phyloP scores from a whole-genome alignment of 2,113 vertebrate genomes.

The Toxostoma redivivum region DNA sequence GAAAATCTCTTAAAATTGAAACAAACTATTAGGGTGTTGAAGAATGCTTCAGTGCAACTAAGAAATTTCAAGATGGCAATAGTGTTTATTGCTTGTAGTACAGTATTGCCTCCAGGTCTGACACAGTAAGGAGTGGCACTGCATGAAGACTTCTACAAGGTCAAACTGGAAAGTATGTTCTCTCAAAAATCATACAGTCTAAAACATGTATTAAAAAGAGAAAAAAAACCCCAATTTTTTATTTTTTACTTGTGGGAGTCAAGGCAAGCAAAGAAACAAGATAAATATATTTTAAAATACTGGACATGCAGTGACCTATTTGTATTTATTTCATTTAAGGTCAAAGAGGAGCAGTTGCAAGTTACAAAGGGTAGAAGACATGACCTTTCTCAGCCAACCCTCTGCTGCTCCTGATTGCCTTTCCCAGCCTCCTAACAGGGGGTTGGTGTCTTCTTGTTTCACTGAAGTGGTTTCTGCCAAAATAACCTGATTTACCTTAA shows the following conservation, averaged over 20 bases:
- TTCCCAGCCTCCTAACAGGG: not conserved
- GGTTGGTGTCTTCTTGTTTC: not conserved
- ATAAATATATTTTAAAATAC: not conserved
- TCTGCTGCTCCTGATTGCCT: not conserved
- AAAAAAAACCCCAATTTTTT: not conserved
- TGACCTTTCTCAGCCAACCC: not conserved
- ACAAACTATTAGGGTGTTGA: not conserved
- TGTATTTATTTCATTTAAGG: not conserved
- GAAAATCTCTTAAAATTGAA: not conserved
- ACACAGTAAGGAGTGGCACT: not conserved
- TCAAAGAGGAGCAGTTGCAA: not conserved
- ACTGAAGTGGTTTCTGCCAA: not conserved
- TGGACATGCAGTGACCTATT: not conserved
- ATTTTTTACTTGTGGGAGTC: not conserved
- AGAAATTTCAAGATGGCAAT: not conserved
- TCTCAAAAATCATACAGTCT: not conserved
- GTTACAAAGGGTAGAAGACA: not conserved
- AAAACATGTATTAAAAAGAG: not conserved
- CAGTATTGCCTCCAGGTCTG: not conserved
- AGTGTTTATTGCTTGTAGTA: not conserved
- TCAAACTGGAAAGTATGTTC: not conserved
- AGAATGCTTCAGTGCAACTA: not conserved
- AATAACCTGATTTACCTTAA: not conserved
- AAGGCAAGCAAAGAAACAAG: not conserved
- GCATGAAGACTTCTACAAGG: not conserved